These are phyloP conservation scores for Nomada lathburiana DNA, from an alignment of 2,888 invertebrate species.

Conservation along the genomic window DNA sequence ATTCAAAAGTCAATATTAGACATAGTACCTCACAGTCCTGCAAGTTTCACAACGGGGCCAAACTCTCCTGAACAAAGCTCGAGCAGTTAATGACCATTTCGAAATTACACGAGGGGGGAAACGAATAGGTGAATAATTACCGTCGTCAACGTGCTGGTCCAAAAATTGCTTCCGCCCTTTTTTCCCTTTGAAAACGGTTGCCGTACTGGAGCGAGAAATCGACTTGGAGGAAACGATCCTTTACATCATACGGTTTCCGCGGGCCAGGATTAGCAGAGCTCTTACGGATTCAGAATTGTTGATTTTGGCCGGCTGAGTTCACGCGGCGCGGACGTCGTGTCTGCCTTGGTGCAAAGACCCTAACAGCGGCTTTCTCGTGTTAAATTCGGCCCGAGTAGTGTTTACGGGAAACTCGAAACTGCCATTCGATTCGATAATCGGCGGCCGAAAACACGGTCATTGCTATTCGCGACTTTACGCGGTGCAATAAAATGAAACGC, in stretches of 20 bases:
- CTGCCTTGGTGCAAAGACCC: constrained; percentile 72
- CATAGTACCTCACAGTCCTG: too few relatives aligned
- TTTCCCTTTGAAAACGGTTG: constrained; percentile 11
- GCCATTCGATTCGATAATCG: constrained; percentile 4
- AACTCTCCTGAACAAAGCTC: background rate
- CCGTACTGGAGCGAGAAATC: constrained; percentile 56
- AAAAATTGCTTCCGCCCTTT: constrained; percentile 31
- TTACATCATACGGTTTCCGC: constrained; percentile 77
- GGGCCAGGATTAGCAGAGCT: constrained; percentile 76
- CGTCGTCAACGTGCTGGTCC: background rate
- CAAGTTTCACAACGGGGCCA: too few relatives aligned
- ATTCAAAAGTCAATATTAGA: too few relatives aligned
- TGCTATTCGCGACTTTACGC: constrained; percentile 1
- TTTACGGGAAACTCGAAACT: constrained; percentile 16
- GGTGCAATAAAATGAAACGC: background rate
- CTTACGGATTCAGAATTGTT: constrained; percentile 44
- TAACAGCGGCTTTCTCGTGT: constrained; percentile 29
- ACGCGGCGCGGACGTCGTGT: constrained; percentile 54
- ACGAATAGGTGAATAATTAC: constrained; percentile 33
- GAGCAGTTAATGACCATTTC: constrained; percentile 20
- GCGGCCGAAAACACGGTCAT: background rate
- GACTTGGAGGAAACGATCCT: constrained; percentile 74
- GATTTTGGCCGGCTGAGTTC: constrained; percentile 65
- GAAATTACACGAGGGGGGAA: constrained; percentile 3
- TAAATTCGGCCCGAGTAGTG: constrained; percentile 1